Base-by-base conservation (phyloP, 1,140 invertebrate species). In the Argopecten irradians region DNA sequence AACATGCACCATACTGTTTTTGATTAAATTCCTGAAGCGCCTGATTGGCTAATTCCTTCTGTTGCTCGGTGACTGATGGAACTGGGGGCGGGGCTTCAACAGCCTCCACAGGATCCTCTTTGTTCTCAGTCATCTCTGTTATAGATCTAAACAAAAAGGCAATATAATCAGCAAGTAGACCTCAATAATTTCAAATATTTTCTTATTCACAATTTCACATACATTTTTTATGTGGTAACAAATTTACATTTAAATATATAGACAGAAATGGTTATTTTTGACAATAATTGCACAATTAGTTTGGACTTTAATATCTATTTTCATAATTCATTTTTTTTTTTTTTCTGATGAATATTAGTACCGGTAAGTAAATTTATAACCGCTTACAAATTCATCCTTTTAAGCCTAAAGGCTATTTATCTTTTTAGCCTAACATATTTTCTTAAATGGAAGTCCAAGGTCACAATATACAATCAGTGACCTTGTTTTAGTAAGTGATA, bases 1-100 rank as follows among this genome's bases (percentile, higher is more conserved):
- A 92, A 92, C 97, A 97, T 16, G 94, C 93, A 0, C 94, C 92
- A 93, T 96, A 98, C 33, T 96, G 94, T 46, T 95, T 94, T 90
- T 96, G 96, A 84, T 96, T 95, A 94, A 97, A 97, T 88, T 97
- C 96, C n/a, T 93, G 91, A 36, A 96, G 92, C 1, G 96, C 96
- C 89, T 95, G 95, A 89, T 95, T 95, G 3, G 96, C 96, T 83
- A 96, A 91, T 83, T 97, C 96, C 84, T 96, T 95, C 90, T 97
- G 97, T 86, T 96, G 96, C 1, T 97, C 97, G 0, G 96, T 95
- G 11, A 94, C 92, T 55, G 93, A 88, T 32, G 94, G 93, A 34
- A 93, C 88, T 55, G 92, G 89, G 14, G 90, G 91, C 11, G 86
- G 32, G 82, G 82, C 39, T 34, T 92, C 90, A 7, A 87, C 39